Conservation (phyloP, 23 tunicate genomes). For the Oikopleura dioica region DNA sequence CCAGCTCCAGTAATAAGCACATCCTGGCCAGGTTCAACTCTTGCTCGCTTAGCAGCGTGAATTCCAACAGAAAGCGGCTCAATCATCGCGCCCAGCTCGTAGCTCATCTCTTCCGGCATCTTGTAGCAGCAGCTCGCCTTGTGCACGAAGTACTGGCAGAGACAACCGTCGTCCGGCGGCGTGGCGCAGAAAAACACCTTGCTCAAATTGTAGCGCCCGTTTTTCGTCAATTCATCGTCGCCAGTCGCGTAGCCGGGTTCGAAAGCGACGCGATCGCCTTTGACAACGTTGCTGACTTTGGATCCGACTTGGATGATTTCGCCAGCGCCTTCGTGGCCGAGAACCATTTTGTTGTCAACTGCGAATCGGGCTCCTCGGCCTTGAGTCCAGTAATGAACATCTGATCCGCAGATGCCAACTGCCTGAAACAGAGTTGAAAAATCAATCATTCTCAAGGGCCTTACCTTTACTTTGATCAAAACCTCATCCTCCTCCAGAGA, state of each 20-base stretch:
- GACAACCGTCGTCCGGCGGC: conserved; percentile 18
- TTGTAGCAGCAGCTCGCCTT: conserved; percentile 18
- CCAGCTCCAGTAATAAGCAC: conserved; percentile 20
- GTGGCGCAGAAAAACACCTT: conserved; percentile 16
- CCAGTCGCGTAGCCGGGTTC: conserved; percentile 18
- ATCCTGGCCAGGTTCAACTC: conserved; percentile 13
- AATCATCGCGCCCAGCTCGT: conserved; percentile 17
- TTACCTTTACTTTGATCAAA: conserved; percentile 13
- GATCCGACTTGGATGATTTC: conserved; percentile 12
- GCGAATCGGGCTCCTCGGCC: conserved; percentile 17
- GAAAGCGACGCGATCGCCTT: conserved; percentile 17
- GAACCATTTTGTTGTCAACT: conserved; percentile 15
- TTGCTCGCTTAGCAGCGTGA: conserved; percentile 19
- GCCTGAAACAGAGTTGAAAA: too few species aligned
- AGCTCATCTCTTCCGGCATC: conserved; percentile 9
- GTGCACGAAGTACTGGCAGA: conserved; percentile 16
- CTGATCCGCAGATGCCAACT: conserved; percentile 24
- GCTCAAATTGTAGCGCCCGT: conserved; percentile 15
- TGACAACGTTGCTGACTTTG: conserved; percentile 8
- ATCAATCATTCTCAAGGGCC: too few species aligned
- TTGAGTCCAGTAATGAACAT: conserved; percentile 18
- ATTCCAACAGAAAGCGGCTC: conserved; percentile 24
- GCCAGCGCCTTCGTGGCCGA: conserved; percentile 22
- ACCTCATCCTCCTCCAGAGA: conserved; percentile 14
- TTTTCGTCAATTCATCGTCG: conserved; percentile 17